phyloP scores from a whole-genome alignment of 2,888 invertebrate species.

The Coremacera marginata region DNA sequence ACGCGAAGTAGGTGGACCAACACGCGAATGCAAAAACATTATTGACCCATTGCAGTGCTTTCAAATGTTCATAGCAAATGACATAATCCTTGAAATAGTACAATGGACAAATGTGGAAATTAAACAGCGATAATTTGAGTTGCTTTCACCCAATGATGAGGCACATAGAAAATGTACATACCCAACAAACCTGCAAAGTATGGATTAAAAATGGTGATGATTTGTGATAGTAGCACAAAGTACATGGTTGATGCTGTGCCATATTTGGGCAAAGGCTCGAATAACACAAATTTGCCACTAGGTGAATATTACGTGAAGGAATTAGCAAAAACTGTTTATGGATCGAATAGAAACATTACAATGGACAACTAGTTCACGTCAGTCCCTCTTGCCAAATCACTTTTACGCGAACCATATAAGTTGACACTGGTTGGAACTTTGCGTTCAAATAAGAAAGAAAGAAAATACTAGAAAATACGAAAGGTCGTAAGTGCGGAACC shows the following conservation, averaged over 20 bases:
- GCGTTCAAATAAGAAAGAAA: constrained; percentile 42
- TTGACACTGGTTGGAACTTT: too few relatives aligned
- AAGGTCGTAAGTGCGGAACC: constrained; percentile 35
- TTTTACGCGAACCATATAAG: constrained; percentile 54
- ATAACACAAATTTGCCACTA: constrained; percentile 37
- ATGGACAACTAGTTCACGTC: constrained; percentile 63
- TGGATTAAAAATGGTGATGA: constrained; percentile 44
- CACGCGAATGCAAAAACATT: constrained; percentile 35
- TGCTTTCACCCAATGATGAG: constrained; percentile 38
- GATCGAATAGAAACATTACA: constrained; percentile 47
- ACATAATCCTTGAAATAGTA: constrained; percentile 23
- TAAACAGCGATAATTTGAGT: constrained; percentile 30
- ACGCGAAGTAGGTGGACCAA: too few relatives aligned
- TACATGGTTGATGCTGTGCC: constrained; percentile 46
- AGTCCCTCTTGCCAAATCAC: constrained; percentile 53
- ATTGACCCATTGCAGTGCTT: constrained; percentile 36
- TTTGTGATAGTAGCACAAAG: constrained; percentile 45
- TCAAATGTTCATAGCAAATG: constrained; percentile 31
- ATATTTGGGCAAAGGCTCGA: constrained; percentile 41
- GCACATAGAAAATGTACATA: constrained; percentile 44
- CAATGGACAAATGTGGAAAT: too few relatives aligned
- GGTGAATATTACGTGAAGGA: constrained; percentile 45
- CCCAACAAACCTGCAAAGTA: constrained; percentile 48
- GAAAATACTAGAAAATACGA: constrained; percentile 32
- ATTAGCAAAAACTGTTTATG: constrained; percentile 41